Conservation (phyloP, 2,888 invertebrate genomes). For the Spodoptera exigua region DNA sequence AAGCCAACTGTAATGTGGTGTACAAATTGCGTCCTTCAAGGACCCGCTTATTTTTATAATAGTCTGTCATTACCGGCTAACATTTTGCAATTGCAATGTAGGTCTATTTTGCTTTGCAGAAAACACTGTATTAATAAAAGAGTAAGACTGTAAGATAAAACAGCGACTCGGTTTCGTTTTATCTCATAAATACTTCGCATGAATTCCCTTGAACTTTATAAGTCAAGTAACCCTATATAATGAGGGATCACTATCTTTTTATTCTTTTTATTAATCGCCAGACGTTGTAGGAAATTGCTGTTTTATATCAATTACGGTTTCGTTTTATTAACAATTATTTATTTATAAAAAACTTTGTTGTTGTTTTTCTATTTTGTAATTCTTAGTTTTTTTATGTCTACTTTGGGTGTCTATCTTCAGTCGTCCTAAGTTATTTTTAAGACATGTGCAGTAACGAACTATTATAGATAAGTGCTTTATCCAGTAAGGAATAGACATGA, state of each 20-base stretch:
- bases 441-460: too few species aligned
- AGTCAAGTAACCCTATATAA: conserved; percentile 25
- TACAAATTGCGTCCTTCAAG: conserved; percentile 29
- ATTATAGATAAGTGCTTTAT: too few species aligned
- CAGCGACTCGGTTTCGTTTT: conserved; percentile 9
- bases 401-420: too few species aligned
- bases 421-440: too few species aligned
- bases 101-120: not conserved
- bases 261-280: not conserved
- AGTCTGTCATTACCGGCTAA: not conserved
- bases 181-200: conserved; percentile 32
- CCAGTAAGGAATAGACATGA: too few species aligned
- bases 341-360: too few species aligned
- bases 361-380: too few species aligned
- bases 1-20: conserved; percentile 8
- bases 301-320: conserved; percentile 7
- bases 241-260: conserved; percentile 30
- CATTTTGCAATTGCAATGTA: conserved; percentile 23
- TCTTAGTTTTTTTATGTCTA: too few species aligned
- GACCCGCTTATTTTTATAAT: conserved; percentile 22
- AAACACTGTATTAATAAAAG: not conserved
- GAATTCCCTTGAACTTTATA: conserved; percentile 43
- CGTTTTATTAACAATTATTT: too few species aligned
- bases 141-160: not conserved
- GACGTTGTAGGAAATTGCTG: not conserved